Conservation (phyloP, 1,140 invertebrate genomes). For the Diorhabda sublineata region DNA sequence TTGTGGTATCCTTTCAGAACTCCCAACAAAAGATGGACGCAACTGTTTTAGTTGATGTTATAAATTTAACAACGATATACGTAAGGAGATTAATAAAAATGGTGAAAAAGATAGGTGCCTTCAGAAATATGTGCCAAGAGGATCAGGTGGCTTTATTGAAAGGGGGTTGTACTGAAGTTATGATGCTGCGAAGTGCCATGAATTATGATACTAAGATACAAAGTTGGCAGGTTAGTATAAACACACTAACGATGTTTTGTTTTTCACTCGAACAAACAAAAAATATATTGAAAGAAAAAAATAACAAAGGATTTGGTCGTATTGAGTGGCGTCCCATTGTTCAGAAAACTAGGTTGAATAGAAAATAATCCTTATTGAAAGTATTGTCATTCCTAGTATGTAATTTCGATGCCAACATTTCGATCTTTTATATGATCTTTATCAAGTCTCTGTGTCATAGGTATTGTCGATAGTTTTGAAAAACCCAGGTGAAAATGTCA, state of each 20-base stretch:
- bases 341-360: too few species aligned
- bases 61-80: constrained; percentile 86
- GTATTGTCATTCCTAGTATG: too few species aligned
- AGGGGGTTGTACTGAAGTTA: constrained; percentile 86
- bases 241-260: neutral
- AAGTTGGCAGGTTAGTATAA: constrained; percentile 70
- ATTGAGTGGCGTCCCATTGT: too few species aligned
- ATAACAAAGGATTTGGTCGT: too few species aligned
- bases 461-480: too few species aligned
- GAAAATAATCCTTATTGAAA: too few species aligned
- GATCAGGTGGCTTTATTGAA: constrained; percentile 88
- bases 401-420: too few species aligned
- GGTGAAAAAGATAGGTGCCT: constrained; percentile 83
- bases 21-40: constrained; percentile 26
- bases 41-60: constrained; percentile 72
- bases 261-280: neutral
- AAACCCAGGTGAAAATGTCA: too few species aligned
- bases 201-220: constrained; percentile 81
- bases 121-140: constrained; percentile 86
- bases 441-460: too few species aligned
- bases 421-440: too few species aligned
- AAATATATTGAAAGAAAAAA: too few species aligned
- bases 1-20: neutral
- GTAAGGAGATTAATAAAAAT: constrained; percentile 87
- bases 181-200: constrained; percentile 84